Evolutionary conservation across 2,797 vertebrate species (phyloP), one percentile per base, ranked within the genome.

Genomic region (Enteromius mattozi): DNA sequence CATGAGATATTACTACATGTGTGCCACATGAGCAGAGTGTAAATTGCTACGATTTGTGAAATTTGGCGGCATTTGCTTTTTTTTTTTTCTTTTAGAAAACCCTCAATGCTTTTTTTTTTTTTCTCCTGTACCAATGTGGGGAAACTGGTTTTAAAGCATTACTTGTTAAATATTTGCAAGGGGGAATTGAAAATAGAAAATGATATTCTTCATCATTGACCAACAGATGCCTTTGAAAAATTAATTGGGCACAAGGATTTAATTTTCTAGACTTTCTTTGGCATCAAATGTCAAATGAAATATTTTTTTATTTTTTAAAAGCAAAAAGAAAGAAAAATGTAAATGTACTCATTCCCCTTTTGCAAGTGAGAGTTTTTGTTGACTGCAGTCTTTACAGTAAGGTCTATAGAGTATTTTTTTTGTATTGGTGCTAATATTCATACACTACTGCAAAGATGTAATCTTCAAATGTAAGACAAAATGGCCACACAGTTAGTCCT

Each of bases 351-450:
- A 16, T 16, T 30, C 8, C 21, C 14, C 21, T 49, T 33, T 65
- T 66, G 21, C 14, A 65, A 51, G 42, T 33, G 33, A 19, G 33
- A 30, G 35, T 59, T 70, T 81, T 81, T 71, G 51, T 81, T 81
- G 42, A 59, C 42, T 63, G 45, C 45, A 75, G 71, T 74, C 47
- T 74, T 74, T 30, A 51, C 47, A 12, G 17, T 10, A 80, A 16
- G 10, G 72, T 68, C 92, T 86, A 94, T 94, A 94, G 93, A 94
- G 94, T 86, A 10, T 45, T 40, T 10, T 42, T 78, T 78, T 27
- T 47, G 19, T 54, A 51, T 80, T 40, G 45, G 45, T 80, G 78
- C 78, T 54, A 68, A 37, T 66, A 54, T 70, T 80, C 21, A 70
- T 69, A 69, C 21, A 40, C 63, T 68, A 69, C 66, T 24, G 24